phyloP scores from a whole-genome alignment of 2,888 invertebrate species.

The Brachyptera risi region DNA sequence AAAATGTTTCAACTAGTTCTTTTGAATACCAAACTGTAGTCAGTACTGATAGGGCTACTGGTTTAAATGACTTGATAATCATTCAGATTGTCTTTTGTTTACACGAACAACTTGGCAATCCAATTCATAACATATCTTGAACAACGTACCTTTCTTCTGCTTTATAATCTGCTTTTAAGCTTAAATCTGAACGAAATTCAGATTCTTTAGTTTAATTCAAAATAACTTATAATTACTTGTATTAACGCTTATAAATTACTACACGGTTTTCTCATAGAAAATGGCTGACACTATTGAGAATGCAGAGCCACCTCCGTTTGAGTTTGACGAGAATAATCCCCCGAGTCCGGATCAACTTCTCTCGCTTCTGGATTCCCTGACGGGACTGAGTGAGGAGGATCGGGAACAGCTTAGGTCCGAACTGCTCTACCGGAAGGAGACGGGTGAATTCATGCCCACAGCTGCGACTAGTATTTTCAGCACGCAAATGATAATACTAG shows the following conservation, averaged over 20 bases:
- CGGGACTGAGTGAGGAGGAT: constrained; percentile 57
- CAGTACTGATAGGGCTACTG: too few species aligned
- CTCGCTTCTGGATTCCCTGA: constrained; percentile 53
- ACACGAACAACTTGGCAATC: too few species aligned
- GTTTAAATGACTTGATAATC: too few species aligned
- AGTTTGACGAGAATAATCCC: constrained; percentile 37
- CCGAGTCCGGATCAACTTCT: constrained; percentile 56
- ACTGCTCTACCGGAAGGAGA: constrained; percentile 11
- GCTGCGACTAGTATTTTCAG: constrained; percentile 10
- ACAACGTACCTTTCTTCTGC: too few species aligned
- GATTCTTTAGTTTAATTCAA: too few species aligned
- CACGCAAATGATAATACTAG: constrained; percentile 26
- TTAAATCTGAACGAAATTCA: too few species aligned
- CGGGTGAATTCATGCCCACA: background rate
- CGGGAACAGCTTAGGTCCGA: constrained; percentile 52
- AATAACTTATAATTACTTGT: background rate
- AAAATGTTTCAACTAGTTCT: too few species aligned
- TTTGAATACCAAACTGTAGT: too few species aligned
- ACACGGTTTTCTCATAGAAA: constrained; percentile 16
- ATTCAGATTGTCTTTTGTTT: too few species aligned
- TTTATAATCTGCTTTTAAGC: background rate
- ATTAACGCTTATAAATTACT: background rate
- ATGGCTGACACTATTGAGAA: constrained; percentile 23
- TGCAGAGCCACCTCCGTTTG: constrained; percentile 25
- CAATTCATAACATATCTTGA: too few species aligned